Evolutionary conservation across 2,113 vertebrate species (phyloP).

Genomic region (Tragelaphus imberbis): DNA sequence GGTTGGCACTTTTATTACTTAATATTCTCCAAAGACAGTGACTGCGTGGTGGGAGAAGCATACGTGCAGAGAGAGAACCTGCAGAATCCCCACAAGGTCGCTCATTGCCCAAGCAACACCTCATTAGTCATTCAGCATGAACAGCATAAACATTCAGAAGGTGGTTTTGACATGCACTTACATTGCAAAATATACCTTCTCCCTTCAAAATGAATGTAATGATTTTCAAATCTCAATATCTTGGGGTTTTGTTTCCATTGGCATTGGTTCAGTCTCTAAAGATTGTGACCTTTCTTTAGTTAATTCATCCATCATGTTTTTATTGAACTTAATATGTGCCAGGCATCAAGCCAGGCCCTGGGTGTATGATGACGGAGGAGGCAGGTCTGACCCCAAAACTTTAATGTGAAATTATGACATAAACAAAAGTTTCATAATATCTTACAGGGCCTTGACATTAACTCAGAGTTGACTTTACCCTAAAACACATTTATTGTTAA

Average conservation of each 20-base stretch:
- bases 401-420: background rate
- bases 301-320: background rate
- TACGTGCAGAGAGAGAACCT: background rate
- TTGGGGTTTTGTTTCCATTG: background rate
- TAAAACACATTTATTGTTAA: background rate
- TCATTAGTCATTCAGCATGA: background rate
- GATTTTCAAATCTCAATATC: background rate
- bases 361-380: background rate
- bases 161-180: background rate
- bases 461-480: background rate
- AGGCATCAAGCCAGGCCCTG: background rate
- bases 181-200: background rate
- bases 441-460: background rate
- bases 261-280: background rate
- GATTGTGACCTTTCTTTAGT: background rate
- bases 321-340: background rate
- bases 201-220: background rate
- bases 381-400: background rate
- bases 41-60: background rate
- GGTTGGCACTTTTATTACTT: slow-evolving; percentile 18
- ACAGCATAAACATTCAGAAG: background rate
- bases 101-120: background rate
- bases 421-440: background rate
- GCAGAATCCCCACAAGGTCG: background rate
- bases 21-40: background rate